Percentiles rank a stretch among this genome's conserved stretches.
phyloP scores from a whole-genome alignment of 2,797 vertebrate genomes.

The Pampus argenteus region DNA sequence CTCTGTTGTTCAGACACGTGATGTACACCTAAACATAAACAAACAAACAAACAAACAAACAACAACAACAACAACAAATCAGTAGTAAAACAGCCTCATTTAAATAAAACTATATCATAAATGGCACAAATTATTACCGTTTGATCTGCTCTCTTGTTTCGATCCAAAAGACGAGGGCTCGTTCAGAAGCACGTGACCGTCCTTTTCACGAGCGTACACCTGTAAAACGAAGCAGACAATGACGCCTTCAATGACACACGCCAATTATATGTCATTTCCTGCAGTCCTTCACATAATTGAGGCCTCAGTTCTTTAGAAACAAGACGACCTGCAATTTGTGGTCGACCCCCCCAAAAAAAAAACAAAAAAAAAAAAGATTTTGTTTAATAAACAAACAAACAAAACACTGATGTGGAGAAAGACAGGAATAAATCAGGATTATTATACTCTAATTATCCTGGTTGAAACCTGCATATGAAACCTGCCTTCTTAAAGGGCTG shows the following conservation, averaged over 20 bases:
- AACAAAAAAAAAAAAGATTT: background rate
- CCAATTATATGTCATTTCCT: conserved; percentile 78
- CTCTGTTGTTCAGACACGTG: conserved; percentile 83
- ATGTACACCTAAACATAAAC: conserved; percentile 51
- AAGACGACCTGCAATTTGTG: conserved; percentile 11
- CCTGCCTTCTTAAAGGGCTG: too few relatives aligned
- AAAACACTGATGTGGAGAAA: background rate
- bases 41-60: too few relatives aligned
- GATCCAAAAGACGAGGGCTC: conserved; percentile 73
- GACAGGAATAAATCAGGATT: background rate
- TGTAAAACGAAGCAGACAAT: conserved; percentile 78
- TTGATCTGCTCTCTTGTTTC: conserved; percentile 87
- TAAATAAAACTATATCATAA: background rate
- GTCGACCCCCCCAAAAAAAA: background rate
- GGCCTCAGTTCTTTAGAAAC: conserved; percentile 6
- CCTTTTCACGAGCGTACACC: conserved; percentile 89
- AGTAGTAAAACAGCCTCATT: background rate
- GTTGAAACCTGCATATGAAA: background rate
- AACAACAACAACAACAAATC: background rate
- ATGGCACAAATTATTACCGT: conserved; percentile 72
- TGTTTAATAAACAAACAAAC: background rate
- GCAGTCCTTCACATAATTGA: conserved; percentile 58
- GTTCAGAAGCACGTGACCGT: conserved; percentile 81
- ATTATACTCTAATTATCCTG: background rate
- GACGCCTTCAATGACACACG: conserved; percentile 54